Conservation (phyloP, 2,797 vertebrate species). For the Bufotes viridis region DNA sequence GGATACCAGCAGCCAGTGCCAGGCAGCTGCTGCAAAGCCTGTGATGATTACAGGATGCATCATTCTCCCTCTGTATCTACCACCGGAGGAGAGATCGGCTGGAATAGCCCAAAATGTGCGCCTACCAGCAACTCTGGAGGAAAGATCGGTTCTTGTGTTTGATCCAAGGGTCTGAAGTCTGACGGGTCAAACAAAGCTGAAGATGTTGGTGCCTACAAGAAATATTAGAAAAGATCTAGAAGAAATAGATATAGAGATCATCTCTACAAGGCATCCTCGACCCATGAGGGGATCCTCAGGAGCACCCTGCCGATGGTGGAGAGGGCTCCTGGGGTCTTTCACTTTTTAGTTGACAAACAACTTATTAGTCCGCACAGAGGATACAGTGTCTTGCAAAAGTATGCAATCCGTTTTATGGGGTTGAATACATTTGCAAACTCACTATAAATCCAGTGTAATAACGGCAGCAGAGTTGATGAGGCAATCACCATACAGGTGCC, state of each 20-base stretch:
- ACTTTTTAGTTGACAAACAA: too few relatives aligned
- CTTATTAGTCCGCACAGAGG: too few relatives aligned
- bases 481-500: too few relatives aligned
- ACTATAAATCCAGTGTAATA: too few relatives aligned
- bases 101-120: neutral
- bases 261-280: too few relatives aligned
- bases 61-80: neutral
- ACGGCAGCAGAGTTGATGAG: too few relatives aligned
- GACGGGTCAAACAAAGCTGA: constrained; percentile 78
- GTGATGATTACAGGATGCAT: neutral
- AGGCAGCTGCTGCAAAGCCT: neutral
- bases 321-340: too few relatives aligned
- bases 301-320: too few relatives aligned
- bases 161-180: constrained; percentile 87
- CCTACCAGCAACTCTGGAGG: constrained; percentile 90
- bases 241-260: neutral
- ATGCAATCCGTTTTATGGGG: too few relatives aligned
- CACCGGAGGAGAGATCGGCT: neutral
- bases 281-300: too few relatives aligned
- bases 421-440: too few relatives aligned
- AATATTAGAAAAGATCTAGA: constrained; percentile 15
- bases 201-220: constrained; percentile 64
- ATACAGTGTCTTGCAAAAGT: too few relatives aligned
- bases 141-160: constrained; percentile 94
- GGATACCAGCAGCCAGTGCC: neutral